phyloP scores from a whole-genome alignment of 1,140 invertebrate species.

The Diabrotica undecimpunctata region DNA sequence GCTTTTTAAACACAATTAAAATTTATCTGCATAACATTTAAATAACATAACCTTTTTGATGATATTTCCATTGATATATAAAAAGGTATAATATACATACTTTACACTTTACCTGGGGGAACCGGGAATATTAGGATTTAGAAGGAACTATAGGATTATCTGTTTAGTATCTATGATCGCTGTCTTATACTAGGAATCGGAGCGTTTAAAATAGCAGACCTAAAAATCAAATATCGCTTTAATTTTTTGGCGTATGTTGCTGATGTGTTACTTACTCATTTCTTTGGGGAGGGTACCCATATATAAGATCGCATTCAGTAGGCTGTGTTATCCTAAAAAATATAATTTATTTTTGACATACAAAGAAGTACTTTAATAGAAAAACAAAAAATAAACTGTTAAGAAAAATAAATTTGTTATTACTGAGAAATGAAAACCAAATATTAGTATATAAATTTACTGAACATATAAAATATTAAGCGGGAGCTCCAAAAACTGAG shows the following conservation, averaged over 20 bases:
- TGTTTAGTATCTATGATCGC: not conserved
- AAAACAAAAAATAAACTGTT: not conserved
- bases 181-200: not conserved
- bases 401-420: too few relatives aligned
- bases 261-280: not conserved
- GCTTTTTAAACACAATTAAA: too few relatives aligned
- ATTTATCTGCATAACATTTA: too few relatives aligned
- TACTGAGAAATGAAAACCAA: too few relatives aligned
- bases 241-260: too few relatives aligned
- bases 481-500: too few relatives aligned
- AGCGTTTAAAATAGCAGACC: not conserved
- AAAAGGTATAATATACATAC: not conserved
- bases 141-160: not conserved
- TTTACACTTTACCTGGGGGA: not conserved
- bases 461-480: too few relatives aligned
- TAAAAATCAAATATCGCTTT: too few relatives aligned
- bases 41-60: too few relatives aligned
- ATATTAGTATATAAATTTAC: too few relatives aligned
- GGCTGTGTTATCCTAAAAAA: not conserved
- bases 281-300: not conserved
- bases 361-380: not conserved
- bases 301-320: not conserved
- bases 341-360: not conserved
- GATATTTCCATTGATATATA: too few relatives aligned
- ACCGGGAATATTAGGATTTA: too few relatives aligned